These are phyloP conservation scores for Lophius piscatorius DNA, from an alignment of 2,113 vertebrate species.

Conservation along the genomic window DNA sequence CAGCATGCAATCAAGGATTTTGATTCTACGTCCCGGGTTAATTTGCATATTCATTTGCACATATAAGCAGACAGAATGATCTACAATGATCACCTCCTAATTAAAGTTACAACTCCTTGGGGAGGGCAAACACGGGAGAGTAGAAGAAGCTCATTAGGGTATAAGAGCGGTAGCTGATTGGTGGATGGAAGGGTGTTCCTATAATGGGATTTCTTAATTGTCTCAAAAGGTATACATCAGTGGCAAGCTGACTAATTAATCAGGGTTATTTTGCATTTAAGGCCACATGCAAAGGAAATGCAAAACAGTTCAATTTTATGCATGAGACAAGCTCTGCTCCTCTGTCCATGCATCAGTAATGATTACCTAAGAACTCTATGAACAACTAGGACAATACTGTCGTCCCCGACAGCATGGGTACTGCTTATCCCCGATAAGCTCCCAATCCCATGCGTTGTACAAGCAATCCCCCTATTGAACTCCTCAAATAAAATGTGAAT, in stretches of 20 bases:
- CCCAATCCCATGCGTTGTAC: no score
- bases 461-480: no score
- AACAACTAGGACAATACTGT: no score
- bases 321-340: no score
- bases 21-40: conserved; percentile 1
- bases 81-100: conserved; percentile 60
- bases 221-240: conserved; percentile 22
- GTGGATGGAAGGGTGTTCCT: no score
- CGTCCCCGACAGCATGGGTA: no score
- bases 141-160: conserved; percentile 63
- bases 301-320: no score
- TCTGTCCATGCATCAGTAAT: no score
- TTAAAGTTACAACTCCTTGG: conserved; percentile 66
- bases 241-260: conserved; percentile 56
- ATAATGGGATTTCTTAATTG: conserved; percentile 35
- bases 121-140: conserved; percentile 50
- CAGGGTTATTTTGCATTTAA: conserved; percentile 42
- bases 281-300: neutral
- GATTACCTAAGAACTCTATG: no score
- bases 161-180: conserved; percentile 49
- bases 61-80: conserved; percentile 21
- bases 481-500: no score
- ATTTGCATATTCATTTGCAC: conserved; percentile 53
- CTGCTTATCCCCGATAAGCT: no score
- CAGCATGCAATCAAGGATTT: conserved; percentile 29